These are phyloP conservation scores for Phrynosoma platyrhinos DNA, from an alignment of 2,113 vertebrate genomes.

Conservation along the genomic window DNA sequence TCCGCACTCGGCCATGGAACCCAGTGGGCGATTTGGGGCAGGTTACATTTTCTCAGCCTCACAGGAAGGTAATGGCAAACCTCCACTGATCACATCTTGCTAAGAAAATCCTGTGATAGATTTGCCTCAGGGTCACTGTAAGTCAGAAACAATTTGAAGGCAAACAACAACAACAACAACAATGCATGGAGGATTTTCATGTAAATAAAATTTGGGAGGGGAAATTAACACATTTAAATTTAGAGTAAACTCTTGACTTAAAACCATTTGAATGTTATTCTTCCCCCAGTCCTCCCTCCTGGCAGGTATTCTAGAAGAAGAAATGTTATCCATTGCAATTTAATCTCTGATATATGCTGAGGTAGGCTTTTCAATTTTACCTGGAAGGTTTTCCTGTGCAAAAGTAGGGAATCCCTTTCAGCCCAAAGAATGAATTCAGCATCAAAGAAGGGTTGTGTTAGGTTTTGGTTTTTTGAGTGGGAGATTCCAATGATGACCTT, in stretches of 20 bases:
- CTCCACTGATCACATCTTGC: no score
- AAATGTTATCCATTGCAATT: not conserved
- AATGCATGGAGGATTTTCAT: not conserved
- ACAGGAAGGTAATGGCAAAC: no score
- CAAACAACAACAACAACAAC: not conserved
- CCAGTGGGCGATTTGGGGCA: no score
- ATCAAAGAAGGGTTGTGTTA: no score
- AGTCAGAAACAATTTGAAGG: not conserved
- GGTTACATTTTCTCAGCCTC: no score
- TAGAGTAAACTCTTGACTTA: not conserved
- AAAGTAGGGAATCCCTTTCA: not conserved
- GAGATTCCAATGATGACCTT: no score
- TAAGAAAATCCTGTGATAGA: no score
- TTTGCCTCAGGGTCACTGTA: no score
- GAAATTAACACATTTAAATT: constrained; percentile 28
- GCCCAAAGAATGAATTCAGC: no score
- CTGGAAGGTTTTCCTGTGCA: not conserved
- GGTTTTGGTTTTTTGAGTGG: no score
- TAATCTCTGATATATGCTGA: not conserved
- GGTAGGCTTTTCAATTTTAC: not conserved
- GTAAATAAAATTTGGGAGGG: not conserved
- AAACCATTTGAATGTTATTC: not conserved
- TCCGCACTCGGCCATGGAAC: no score
- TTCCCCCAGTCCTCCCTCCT: not conserved
- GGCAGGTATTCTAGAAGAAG: not conserved